Evolutionary conservation across 2,888 invertebrate species (phyloP).

Genomic region (Pachydiplax longipennis): DNA sequence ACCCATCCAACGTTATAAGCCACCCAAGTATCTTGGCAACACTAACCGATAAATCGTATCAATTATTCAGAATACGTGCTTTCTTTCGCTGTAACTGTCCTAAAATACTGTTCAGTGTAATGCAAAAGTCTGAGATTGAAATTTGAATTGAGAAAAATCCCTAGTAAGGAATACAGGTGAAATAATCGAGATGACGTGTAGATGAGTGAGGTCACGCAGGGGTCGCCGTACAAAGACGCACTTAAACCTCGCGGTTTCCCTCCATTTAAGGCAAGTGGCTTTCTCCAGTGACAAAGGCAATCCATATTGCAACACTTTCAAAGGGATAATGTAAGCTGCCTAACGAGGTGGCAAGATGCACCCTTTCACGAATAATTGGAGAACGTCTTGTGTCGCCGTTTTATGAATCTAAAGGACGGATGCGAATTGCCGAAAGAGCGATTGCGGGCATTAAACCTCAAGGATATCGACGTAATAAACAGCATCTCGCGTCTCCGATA

Average conservation of each 20-base stretch:
- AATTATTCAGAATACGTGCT: too few species aligned
- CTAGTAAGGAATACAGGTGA: neutral
- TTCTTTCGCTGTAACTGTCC: too few species aligned
- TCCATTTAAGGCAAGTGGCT: slow-evolving; percentile 35
- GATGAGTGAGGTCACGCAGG: neutral
- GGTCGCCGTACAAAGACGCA: neutral
- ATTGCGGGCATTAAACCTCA: too few species aligned
- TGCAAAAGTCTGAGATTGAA: too few species aligned
- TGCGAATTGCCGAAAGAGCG: neutral
- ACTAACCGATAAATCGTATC: too few species aligned
- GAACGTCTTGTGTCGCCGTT: neutral
- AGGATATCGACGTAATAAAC: neutral
- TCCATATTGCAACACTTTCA: slow-evolving; percentile 27
- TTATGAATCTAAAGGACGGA: neutral
- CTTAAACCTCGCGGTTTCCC: slow-evolving; percentile 5
- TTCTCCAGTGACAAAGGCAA: slow-evolving; percentile 29
- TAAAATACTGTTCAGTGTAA: too few species aligned
- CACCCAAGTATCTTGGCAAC: too few species aligned
- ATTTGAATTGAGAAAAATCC: too few species aligned
- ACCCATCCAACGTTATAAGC: too few species aligned
- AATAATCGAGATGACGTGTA: neutral
- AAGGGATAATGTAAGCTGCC: slow-evolving; percentile 24
- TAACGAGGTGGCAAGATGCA: slow-evolving; percentile 20
- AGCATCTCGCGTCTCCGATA: too few species aligned
- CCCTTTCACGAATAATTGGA: slow-evolving; percentile 17